Evolutionary conservation across 2,888 invertebrate genomes (phyloP).

Genomic region (Julus scandinavius): DNA sequence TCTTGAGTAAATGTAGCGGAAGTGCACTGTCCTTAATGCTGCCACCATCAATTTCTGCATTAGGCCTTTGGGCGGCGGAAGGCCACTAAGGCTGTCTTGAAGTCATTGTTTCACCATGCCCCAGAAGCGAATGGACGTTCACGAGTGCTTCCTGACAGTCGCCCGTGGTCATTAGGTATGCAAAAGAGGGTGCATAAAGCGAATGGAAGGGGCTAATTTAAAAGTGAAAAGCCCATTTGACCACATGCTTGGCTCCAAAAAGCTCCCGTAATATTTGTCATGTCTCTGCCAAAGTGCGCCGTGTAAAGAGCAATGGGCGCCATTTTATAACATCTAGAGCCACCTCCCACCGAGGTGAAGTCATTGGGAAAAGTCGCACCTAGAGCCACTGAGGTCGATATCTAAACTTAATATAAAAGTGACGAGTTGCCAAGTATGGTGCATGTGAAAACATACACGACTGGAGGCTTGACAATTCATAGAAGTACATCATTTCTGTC

Average conservation of each 20-base stretch:
- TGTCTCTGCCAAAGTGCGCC: background rate
- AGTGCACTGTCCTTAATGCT: background rate
- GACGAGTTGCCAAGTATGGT: background rate
- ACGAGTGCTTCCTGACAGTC: background rate
- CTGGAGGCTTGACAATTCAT: too few species aligned
- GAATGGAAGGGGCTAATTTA: background rate
- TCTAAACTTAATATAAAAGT: background rate
- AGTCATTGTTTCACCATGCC: background rate
- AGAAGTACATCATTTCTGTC: too few species aligned
- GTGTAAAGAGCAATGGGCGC: conserved; percentile 2
- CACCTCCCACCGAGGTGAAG: background rate
- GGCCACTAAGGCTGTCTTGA: conserved; percentile 2
- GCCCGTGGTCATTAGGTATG: conserved; percentile 12
- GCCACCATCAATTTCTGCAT: conserved; percentile 28
- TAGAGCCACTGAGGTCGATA: background rate
- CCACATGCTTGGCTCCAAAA: background rate
- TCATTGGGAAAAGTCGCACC: background rate
- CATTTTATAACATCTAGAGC: conserved; percentile 4
- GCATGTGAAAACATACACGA: too few species aligned
- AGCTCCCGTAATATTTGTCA: background rate
- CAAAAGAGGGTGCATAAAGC: background rate
- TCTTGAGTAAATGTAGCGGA: conserved; percentile 28
- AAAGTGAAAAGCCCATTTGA: conserved; percentile 1
- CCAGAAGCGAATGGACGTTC: background rate
- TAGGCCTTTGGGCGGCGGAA: background rate